Evolutionary conservation across 2,888 invertebrate species (phyloP), one percentile per base, ranked within the genome.

Genomic region (Thymelicus sylvestris): DNA sequence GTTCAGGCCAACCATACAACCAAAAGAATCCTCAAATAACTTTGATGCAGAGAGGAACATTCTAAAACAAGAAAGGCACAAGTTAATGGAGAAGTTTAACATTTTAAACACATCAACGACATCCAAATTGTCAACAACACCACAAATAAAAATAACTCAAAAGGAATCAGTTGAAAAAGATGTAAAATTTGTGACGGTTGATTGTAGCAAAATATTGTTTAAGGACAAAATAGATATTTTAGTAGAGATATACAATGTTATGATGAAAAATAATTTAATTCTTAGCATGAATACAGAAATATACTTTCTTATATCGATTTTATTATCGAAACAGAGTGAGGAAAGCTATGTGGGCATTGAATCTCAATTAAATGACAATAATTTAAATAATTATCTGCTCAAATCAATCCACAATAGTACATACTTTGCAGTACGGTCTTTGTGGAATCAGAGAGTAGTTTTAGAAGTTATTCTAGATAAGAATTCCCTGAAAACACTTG

Each of bases 341-440:
- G 86, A 86, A 2, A 91, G 91, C 68, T 89, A 82, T 80, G n/a
- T 73, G 0, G 72, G 74, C 0, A 79, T 79, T 0, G 87, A 90
- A 72, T 74, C 74, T 2, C 84, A 84, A 41, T 67, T 89, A 1
- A 80, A 80, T 6, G 83, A 79, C 3, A 76, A 76, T 15, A 79
- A 87, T 72, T 67, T 82, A 50, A 71, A 61, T 41, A 82, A 87
- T 19, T 85, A 78, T 81, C 77, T 95, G 63, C 77, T 95, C 12
- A 91, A 91, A 74, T 89, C 87, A 7, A 86, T 95, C 67, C 95
- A 96, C 74, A 97, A 98, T 82, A 95, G 97, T 78, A 95, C 97
- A 4, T 97, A 96, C 89, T 98, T 98, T 90, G 95, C 97, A 31
- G 89, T 95, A 0, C 93, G 94, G 71, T 95, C 96, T 0, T 86